Percentiles rank a stretch among this genome's conserved stretches.
Conservation (phyloP, 2,888 invertebrate species). For the Epinotia demarniana region DNA sequence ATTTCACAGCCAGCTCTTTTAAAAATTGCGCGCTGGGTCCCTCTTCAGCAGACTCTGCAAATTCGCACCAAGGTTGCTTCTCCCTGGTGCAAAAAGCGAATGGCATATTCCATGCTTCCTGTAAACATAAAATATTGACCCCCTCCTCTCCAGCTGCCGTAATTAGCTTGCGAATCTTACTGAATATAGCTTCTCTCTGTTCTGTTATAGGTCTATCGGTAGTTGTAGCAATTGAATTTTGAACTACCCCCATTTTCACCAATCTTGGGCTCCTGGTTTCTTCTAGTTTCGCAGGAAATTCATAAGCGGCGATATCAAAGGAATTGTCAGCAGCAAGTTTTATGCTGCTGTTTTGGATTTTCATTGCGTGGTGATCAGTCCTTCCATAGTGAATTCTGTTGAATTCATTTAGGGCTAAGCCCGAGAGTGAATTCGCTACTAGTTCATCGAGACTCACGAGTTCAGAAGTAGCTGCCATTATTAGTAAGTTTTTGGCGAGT, state of each 20-base stretch:
- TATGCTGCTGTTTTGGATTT: conserved; percentile 77
- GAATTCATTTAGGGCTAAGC: conserved; percentile 86
- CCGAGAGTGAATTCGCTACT: conserved; percentile 59
- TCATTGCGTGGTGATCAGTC: conserved; percentile 80
- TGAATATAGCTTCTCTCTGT: conserved; percentile 91
- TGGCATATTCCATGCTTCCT: conserved; percentile 99
- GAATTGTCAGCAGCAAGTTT: conserved; percentile 80
- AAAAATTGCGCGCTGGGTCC: conserved; percentile 95
- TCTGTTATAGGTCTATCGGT: conserved; percentile 89
- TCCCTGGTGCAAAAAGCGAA: conserved; percentile 99
- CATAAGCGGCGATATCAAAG: conserved; percentile 91
- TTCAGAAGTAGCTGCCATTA: conserved; percentile 61
- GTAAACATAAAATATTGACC: conserved; percentile 96
- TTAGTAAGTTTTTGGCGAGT: background rate
- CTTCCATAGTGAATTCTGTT: conserved; percentile 92
- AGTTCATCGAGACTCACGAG: conserved; percentile 69
- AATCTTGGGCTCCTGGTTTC: conserved; percentile 88
- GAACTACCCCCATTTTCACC: conserved; percentile 94
- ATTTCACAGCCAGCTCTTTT: conserved; percentile 89
- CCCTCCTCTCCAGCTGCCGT: conserved; percentile 90
- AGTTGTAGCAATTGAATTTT: conserved; percentile 91
- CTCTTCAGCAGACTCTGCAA: conserved; percentile 94
- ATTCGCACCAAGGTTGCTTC: conserved; percentile 98
- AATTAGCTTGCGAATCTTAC: conserved; percentile 90
- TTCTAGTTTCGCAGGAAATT: conserved; percentile 88